Conservation (phyloP, 2,888 invertebrate species). For the Atethmia centrago region DNA sequence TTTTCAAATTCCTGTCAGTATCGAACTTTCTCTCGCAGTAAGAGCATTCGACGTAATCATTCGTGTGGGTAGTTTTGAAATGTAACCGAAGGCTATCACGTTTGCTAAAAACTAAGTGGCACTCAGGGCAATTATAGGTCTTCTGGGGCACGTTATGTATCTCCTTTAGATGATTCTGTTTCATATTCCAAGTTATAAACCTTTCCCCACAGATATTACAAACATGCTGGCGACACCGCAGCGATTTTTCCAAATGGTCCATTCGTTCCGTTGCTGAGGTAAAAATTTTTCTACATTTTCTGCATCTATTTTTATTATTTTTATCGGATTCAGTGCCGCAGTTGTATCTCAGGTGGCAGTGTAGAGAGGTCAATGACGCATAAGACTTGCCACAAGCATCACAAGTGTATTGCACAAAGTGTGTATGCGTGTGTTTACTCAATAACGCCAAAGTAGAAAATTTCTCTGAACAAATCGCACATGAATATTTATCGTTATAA, state of each 20-base stretch:
- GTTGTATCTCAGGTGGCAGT: conserved; percentile 66
- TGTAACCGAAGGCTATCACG: conserved; percentile 64
- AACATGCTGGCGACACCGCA: conserved; percentile 63
- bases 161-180: conserved; percentile 66
- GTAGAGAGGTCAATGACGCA: conserved; percentile 66
- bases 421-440: conserved; percentile 69
- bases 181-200: conserved; percentile 66
- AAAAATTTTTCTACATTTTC: conserved; percentile 58
- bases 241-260: conserved; percentile 55
- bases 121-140: conserved; percentile 66
- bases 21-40: conserved; percentile 66
- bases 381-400: conserved; percentile 75
- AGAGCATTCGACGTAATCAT: conserved; percentile 61
- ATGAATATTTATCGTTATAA: conserved; percentile 65
- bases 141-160: conserved; percentile 59
- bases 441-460: conserved; percentile 65
- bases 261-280: conserved; percentile 49
- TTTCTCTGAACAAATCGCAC: conserved; percentile 69
- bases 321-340: conserved; percentile 53
- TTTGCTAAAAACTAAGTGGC: conserved; percentile 54
- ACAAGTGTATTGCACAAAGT: conserved; percentile 74
- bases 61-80: conserved; percentile 67
- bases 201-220: conserved; percentile 66
- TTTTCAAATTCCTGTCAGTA: conserved; percentile 62
- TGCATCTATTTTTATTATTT: conserved; percentile 49